Conservation (phyloP, 2,888 invertebrate genomes). For the Temnothorax ravouxi region DNA sequence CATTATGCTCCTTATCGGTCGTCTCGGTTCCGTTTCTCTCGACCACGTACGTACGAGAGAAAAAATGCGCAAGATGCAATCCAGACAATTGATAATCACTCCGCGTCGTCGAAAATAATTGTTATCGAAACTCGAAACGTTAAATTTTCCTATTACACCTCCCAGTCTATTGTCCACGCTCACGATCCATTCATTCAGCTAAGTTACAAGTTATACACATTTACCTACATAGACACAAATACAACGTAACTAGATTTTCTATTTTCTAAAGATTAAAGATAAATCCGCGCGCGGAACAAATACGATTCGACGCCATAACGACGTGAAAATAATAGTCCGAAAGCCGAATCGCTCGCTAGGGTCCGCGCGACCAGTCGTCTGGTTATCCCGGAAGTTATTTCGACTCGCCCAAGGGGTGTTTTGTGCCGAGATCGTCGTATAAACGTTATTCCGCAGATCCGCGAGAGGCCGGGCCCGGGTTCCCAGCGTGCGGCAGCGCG, state of each 20-base stretch:
- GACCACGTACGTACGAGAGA: constrained; percentile 19
- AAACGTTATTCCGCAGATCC: constrained; percentile 62
- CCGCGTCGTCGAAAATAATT: constrained; percentile 56
- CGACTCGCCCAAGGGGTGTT: constrained; percentile 42
- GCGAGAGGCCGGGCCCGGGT: constrained; percentile 54
- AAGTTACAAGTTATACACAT: background rate
- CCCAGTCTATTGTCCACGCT: constrained; percentile 37
- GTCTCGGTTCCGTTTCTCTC: constrained; percentile 52
- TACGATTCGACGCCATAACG: constrained; percentile 5
- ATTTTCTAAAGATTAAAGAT: constrained; percentile 20
- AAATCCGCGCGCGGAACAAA: constrained; percentile 14
- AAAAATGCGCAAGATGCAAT: constrained; percentile 48
- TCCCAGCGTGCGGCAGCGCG: constrained; percentile 67
- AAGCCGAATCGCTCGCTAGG: constrained; percentile 14
- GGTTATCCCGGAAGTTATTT: constrained; percentile 43
- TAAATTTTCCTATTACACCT: constrained; percentile 48
- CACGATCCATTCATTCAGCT: background rate
- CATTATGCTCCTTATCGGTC: constrained; percentile 74
- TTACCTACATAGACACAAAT: background rate
- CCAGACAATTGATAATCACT: constrained; percentile 61
- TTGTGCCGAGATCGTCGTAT: constrained; percentile 28
- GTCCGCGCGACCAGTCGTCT: constrained; percentile 26
- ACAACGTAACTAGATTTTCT: constrained; percentile 19
- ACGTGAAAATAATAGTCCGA: constrained; percentile 41
- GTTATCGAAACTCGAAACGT: constrained; percentile 32